phyloP scores from a whole-genome alignment of 1,140 invertebrate genomes.

The Trichoplusia ni region DNA sequence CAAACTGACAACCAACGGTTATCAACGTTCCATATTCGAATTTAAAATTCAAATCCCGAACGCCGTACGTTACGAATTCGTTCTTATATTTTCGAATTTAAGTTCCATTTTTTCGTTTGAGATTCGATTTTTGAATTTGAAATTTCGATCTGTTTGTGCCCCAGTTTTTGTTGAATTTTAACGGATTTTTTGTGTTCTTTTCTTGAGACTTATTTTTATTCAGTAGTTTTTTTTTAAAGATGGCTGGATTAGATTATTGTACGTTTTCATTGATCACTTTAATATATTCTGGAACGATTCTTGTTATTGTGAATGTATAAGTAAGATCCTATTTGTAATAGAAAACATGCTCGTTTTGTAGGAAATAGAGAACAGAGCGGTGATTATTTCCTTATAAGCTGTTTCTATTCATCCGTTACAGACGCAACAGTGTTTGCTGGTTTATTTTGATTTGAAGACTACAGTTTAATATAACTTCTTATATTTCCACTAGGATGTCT shows the following conservation, averaged over 20 bases:
- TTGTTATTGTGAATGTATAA: background rate
- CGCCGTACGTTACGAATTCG: constrained; percentile 8
- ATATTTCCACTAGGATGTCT: no score
- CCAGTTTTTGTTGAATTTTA: constrained; percentile 20
- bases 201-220: background rate
- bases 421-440: no score
- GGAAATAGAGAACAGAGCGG: background rate
- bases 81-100: constrained; percentile 10
- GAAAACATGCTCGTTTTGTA: no score
- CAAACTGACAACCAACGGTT: background rate
- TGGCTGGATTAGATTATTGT: no score
- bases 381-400: background rate
- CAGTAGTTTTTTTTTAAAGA: no score
- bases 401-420: no score
- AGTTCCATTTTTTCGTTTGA: background rate
- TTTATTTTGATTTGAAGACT: no score
- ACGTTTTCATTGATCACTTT: no score
- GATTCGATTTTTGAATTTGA: constrained; percentile 15
- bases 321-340: no score
- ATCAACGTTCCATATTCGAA: constrained; percentile 21
- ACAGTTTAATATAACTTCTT: no score
- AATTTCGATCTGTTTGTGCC: background rate
- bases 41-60: constrained; percentile 25
- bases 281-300: no score
- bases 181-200: background rate